These are phyloP conservation scores for Limenitis camilla DNA, from an alignment of 2,888 invertebrate species.

Conservation along the genomic window DNA sequence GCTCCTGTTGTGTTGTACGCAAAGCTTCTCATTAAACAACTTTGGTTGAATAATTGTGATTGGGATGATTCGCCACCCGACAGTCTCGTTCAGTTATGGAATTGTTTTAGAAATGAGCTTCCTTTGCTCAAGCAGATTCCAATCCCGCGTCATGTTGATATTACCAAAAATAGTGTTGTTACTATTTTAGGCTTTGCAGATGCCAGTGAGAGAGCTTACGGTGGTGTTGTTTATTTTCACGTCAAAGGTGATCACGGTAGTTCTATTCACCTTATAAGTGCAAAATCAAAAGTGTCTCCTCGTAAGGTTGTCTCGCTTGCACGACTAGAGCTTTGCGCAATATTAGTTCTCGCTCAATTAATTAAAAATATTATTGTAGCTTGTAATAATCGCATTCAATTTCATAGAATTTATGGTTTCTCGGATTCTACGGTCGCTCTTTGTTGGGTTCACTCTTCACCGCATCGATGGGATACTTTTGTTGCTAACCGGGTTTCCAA, in stretches of 20 bases:
- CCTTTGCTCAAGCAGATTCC: not conserved
- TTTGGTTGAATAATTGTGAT: slow-evolving; percentile 1
- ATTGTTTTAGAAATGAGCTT: not conserved
- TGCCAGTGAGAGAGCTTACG: slow-evolving; percentile 4
- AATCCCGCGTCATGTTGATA: not conserved
- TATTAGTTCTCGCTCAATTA: no score
- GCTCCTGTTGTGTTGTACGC: slow-evolving; percentile 17
- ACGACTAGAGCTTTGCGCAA: no score
- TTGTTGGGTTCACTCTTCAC: no score
- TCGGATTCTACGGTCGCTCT: no score
- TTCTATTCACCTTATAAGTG: no score
- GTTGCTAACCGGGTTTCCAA: no score
- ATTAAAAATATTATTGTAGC: no score
- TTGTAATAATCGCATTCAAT: no score
- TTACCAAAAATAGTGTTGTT: not conserved
- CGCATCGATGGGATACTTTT: no score
- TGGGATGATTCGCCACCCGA: slow-evolving; percentile 18
- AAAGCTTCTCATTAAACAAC: slow-evolving; percentile 12
- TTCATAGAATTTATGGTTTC: no score
- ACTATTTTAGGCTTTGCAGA: not conserved
- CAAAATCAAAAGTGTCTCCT: no score
- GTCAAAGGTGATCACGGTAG: slow-evolving; percentile 7
- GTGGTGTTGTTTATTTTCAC: slow-evolving; percentile 3
- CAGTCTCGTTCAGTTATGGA: not conserved
- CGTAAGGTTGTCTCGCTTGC: no score